Base-by-base conservation (phyloP, 2,113 vertebrate species). In the Rafetus swinhoei region DNA sequence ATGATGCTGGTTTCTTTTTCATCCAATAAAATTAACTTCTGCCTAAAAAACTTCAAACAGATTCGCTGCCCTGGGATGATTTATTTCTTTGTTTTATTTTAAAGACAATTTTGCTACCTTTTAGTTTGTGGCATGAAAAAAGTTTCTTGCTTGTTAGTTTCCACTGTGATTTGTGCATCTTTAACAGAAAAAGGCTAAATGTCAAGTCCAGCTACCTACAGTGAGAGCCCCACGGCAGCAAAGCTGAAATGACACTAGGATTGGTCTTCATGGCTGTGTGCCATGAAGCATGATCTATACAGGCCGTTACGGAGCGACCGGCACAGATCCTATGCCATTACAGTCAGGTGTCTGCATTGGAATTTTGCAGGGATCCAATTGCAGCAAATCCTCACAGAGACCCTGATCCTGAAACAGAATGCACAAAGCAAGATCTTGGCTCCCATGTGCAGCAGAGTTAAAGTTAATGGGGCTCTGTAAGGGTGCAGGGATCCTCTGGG, bases 11-110 rank as follows among this genome's bases (percentile, higher is more conserved):
- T 80, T 88, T 97, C 86, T 77, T 94, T 94, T 45, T 97, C 91
- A 93, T 86, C 96, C 91, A 95, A 86, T 84, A 69, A 96, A 97
- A 95, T 53, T 82, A 93, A 82, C 72, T 96, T 94, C 84, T 95
- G 87, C 83, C 94, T 88, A 69, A 89, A 95, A 97, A 95, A 85
- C 95, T 87, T 69, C 11, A 97, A 92, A 88, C 39, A 27, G 89
- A 54, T 81, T 89, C 72, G 91, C 62, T 60, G 77, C 29, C 18
- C 93, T 90, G 80, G 84, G 87, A 16, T 32, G 62, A 93, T 55
- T 95, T 96, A 94, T 95, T 50, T 85, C 55, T 77, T 13, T 11
- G 50, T 83, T 94, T 94, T 55, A 55, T 90, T 91, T 6, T 45
- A 89, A 96, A 93, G 84, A 25, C 65, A 81, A 72, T 90, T 88